phyloP scores from a whole-genome alignment of 1,140 invertebrate genomes.

The Leguminivora glycinivorella region DNA sequence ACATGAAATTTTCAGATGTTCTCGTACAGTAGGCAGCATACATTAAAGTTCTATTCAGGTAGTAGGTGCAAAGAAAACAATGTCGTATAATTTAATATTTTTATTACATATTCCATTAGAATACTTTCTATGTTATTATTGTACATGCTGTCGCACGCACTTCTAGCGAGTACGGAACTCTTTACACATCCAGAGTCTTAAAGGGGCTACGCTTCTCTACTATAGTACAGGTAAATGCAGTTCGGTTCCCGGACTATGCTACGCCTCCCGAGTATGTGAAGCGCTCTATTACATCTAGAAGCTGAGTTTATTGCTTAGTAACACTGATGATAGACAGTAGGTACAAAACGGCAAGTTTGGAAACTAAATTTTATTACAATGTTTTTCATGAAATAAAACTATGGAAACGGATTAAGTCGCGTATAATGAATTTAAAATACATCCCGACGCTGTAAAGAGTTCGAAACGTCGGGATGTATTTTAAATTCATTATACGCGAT shows the following conservation, averaged over 20 bases:
- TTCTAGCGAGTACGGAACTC: slow-evolving; percentile 54
- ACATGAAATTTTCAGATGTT: no score
- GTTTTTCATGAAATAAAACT: no score
- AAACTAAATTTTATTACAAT: not conserved
- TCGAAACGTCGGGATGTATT: no score
- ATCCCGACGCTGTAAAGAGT: no score
- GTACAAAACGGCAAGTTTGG: not conserved
- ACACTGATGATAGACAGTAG: not conserved
- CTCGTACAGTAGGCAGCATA: no score
- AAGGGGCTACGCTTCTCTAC: slow-evolving; percentile 66
- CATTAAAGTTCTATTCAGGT: slow-evolving; percentile 19
- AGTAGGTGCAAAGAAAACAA: slow-evolving; percentile 37
- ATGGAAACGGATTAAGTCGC: no score
- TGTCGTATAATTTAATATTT: slow-evolving; percentile 64
- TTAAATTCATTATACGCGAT: no score
- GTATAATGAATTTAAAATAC: no score
- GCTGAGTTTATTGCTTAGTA: slow-evolving; percentile 42
- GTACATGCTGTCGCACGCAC: slow-evolving; percentile 66
- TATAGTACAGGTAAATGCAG: slow-evolving; percentile 65
- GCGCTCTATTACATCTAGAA: slow-evolving; percentile 50
- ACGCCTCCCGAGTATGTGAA: slow-evolving; percentile 27
- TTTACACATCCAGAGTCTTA: slow-evolving; percentile 58
- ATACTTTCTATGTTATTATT: slow-evolving; percentile 77
- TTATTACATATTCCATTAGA: slow-evolving; percentile 80
- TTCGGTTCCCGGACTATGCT: slow-evolving; percentile 47